These are phyloP conservation scores for Magallana gigas DNA, from an alignment of 1,140 invertebrate species.

Conservation along the genomic window DNA sequence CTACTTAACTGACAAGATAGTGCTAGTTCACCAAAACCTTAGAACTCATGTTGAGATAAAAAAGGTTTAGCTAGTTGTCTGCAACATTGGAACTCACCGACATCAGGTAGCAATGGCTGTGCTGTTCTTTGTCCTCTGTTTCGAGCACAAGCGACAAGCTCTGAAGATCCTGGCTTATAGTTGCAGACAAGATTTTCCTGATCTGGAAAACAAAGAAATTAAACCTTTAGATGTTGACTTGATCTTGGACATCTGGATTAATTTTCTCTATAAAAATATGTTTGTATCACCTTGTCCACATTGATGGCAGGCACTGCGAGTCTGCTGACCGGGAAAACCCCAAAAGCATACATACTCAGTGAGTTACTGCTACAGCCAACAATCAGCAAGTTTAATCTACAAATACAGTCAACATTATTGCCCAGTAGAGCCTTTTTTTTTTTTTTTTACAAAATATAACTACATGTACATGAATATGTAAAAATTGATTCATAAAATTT, in stretches of 20 bases:
- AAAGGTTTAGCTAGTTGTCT: too few species aligned
- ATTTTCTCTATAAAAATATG: background rate
- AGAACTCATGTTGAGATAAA: too few species aligned
- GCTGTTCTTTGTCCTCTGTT: background rate
- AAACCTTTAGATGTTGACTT: background rate
- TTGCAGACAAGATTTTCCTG: slow-evolving; percentile 68
- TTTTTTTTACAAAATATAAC: too few species aligned
- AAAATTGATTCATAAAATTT: too few species aligned
- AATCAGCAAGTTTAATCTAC: background rate
- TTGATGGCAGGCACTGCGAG: slow-evolving; percentile 81
- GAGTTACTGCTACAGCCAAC: slow-evolving; percentile 77
- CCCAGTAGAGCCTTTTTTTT: too few species aligned
- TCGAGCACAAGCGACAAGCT: slow-evolving; percentile 76
- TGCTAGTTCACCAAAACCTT: too few species aligned
- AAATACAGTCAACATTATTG: background rate
- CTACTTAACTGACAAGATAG: background rate
- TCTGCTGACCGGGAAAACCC: slow-evolving; percentile 88
- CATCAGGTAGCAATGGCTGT: background rate
- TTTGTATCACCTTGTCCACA: background rate
- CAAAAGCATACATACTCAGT: slow-evolving; percentile 88
- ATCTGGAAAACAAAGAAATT: slow-evolving; percentile 56
- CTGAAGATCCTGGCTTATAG: slow-evolving; percentile 79
- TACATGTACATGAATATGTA: too few species aligned
- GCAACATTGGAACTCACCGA: background rate
- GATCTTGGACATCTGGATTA: too few species aligned